Base-by-base conservation (phyloP, 1,140 invertebrate genomes). In the Anthonomus grandis region DNA sequence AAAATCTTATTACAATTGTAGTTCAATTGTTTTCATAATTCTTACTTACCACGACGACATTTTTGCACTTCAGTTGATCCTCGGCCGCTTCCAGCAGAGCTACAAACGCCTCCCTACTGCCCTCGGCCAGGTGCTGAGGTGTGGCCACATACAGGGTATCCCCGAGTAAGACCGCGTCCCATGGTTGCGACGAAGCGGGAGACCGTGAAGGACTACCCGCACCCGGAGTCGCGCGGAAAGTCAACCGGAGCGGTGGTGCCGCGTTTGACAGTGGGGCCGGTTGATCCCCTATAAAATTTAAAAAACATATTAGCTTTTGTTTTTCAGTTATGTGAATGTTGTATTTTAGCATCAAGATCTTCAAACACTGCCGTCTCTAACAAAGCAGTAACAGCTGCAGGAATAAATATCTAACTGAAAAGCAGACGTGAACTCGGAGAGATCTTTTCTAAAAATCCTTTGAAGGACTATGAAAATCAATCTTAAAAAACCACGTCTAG, bases 61-160 rank as follows among this genome's bases (percentile, higher is more conserved):
- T 82, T 39, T 78, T 82, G 70, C 92, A 95, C 41, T 86, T 83
- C 9, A 97, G 81, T 59, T 89, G 84, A 69, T 97, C 95, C 76
- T 98, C 95, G 38, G 95, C 95, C 70, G 94, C 97, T 78, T 97
- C 95, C 65, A 97, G 77, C 23, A 98, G 80, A 37, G 90, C 86
- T 60, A 97, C 85, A 74, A 98, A 95, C 56, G 87, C 89, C 71
- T 97, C 90, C 75, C 95, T 93, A 46, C 92, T 95, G 60, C 91
- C 92, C 66, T 91, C 88, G 3, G 89, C 86, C 51, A 91, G 81
- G 47, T 94, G 83, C 59, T 86, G 84, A 45, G 83, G 82, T 15
- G 93, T 93, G 59, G 96, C 81, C 61, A 96, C 86, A 74, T 92
- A 95, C 50, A 97, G 82, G 60, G 80, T 81, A 58, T 83, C 84